Conservation (phyloP, 2,888 invertebrate genomes). For the Drosophila melanosoma region DNA sequence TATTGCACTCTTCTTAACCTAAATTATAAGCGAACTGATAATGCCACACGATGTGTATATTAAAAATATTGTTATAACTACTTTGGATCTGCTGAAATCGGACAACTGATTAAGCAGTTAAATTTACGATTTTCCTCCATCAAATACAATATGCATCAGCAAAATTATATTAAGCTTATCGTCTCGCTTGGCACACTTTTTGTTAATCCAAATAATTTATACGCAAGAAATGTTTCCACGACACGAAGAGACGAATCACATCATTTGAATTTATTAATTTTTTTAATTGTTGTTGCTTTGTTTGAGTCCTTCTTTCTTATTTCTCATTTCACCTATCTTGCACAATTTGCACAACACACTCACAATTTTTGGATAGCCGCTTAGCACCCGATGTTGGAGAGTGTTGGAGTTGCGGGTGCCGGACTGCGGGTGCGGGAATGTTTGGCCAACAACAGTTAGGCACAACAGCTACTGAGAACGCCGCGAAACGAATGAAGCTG, state of each 20-base stretch:
- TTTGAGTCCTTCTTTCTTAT: conserved; percentile 30
- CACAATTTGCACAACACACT: conserved; percentile 31
- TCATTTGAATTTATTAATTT: not conserved
- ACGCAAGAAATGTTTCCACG: conserved; percentile 53
- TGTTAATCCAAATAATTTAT: conserved; percentile 3
- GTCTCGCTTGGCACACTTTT: conserved; percentile 33
- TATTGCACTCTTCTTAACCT: conserved; percentile 48
- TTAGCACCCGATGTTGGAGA: conserved; percentile 23
- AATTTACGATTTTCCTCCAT: conserved; percentile 10
- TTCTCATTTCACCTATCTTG: not conserved
- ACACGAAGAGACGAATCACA: not conserved
- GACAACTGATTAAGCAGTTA: conserved; percentile 20
- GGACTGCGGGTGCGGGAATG: conserved; percentile 19
- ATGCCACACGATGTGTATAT: conserved; percentile 12
- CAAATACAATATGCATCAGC: conserved; percentile 19
- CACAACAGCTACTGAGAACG: conserved; percentile 70
- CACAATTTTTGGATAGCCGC: conserved; percentile 42
- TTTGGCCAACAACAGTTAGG: conserved; percentile 20
- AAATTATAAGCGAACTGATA: conserved; percentile 26
- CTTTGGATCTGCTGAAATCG: not conserved
- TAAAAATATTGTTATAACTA: not conserved
- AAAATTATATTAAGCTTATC: conserved; percentile 30
- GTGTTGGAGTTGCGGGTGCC: conserved; percentile 25
- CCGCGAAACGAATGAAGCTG: conserved; percentile 78
- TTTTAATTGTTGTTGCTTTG: no score